Conservation (phyloP, 2,888 invertebrate genomes). For the Heteromurus nitidus region DNA sequence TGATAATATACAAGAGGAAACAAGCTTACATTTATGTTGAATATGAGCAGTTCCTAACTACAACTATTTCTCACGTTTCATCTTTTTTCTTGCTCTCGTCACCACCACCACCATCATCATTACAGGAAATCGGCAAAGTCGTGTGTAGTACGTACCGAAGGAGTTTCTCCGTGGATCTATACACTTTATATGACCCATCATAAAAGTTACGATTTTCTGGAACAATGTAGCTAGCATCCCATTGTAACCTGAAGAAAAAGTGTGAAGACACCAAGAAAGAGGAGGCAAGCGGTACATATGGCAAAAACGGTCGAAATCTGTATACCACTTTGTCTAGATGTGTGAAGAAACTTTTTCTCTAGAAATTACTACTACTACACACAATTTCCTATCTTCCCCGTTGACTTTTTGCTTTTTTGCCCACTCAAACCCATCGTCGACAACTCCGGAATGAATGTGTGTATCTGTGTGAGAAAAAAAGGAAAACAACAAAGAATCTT, state of each 20-base stretch:
- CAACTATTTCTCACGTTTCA: slow-evolving; percentile 54
- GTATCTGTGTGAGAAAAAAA: too few relatives aligned
- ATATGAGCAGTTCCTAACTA: slow-evolving; percentile 20
- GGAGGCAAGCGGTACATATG: too few relatives aligned
- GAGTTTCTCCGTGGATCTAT: neutral
- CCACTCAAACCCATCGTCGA: neutral
- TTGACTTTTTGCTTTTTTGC: neutral
- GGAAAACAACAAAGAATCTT: slow-evolving; percentile 48
- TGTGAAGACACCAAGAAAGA: too few relatives aligned
- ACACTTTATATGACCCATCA: slow-evolving; percentile 7
- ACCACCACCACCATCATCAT: slow-evolving; percentile 29
- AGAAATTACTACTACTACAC: too few relatives aligned
- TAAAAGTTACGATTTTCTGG: slow-evolving; percentile 44
- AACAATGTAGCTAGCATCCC: slow-evolving; percentile 12
- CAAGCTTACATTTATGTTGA: neutral
- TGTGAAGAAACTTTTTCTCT: too few relatives aligned
- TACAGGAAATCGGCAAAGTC: slow-evolving; percentile 53
- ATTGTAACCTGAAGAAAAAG: neutral
- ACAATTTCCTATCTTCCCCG: neutral
- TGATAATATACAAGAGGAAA: slow-evolving; percentile 41
- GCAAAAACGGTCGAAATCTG: too few relatives aligned
- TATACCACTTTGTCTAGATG: too few relatives aligned
- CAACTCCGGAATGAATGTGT: too few relatives aligned
- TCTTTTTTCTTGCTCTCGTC: slow-evolving; percentile 20
- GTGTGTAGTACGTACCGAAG: slow-evolving; percentile 6